phyloP scores from a whole-genome alignment of 1,140 invertebrate species.

The Zophobas atratus region DNA sequence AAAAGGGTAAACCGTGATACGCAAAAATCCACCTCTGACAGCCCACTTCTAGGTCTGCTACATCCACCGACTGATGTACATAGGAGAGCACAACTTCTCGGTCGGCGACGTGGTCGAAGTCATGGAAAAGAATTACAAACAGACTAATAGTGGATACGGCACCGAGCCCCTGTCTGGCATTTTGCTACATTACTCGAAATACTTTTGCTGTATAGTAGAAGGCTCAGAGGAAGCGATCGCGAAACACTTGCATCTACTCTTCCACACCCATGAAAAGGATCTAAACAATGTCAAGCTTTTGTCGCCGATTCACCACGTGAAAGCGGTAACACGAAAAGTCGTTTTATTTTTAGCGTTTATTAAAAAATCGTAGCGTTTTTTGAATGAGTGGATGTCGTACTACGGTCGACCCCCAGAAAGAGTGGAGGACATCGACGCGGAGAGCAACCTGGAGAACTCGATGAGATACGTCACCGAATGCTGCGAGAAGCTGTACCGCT shows the following conservation, averaged over 20 bases:
- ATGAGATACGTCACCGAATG: conserved; percentile 50
- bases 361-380: conserved; percentile 40
- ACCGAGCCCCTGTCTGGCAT: conserved; percentile 53
- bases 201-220: conserved; percentile 54
- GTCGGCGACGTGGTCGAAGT: conserved; percentile 23
- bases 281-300: conserved; percentile 34
- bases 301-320: conserved; percentile 39
- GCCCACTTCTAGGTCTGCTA: conserved; percentile 48
- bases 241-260: conserved; percentile 42
- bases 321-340: conserved; percentile 13
- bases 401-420: conserved; percentile 45
- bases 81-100: conserved; percentile 50
- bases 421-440: conserved; percentile 37
- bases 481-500: conserved; percentile 50
- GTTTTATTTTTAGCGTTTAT: background rate
- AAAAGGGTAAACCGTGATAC: conserved; percentile 12
- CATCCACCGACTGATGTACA: conserved; percentile 52
- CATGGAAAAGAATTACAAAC: conserved; percentile 46
- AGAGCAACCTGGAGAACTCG: conserved; percentile 27
- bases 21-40: too few species aligned
- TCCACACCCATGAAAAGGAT: background rate
- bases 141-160: conserved; percentile 44
- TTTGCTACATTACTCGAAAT: conserved; percentile 47
- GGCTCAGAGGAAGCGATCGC: conserved; percentile 34
- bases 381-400: conserved; percentile 46